Percentiles rank a stretch among this genome's conserved stretches.
phyloP scores from a whole-genome alignment of 2,888 invertebrate species.

The Antheraea assamensis region DNA sequence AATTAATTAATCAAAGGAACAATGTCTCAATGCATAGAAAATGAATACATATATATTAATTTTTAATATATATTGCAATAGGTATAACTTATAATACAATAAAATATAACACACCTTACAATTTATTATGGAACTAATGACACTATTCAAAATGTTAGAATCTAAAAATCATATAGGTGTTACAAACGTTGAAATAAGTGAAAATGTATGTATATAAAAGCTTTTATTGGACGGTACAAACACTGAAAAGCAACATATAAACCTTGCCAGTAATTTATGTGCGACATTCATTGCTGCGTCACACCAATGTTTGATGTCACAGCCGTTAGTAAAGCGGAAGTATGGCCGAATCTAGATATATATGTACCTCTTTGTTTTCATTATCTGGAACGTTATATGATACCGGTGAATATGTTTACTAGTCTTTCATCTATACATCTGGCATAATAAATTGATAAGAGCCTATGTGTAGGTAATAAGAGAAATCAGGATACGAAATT shows the following conservation, averaged over 20 bases:
- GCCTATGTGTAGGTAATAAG: not conserved
- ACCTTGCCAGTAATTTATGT: conserved; percentile 52
- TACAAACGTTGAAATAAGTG: conserved; percentile 21
- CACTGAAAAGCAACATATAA: conserved; percentile 43
- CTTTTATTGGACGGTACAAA: conserved; percentile 43
- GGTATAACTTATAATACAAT: not conserved
- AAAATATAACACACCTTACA: too few relatives aligned
- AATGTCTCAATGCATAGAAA: too few relatives aligned
- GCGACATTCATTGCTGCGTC: conserved; percentile 60
- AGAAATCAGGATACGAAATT: not conserved
- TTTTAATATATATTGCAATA: too few relatives aligned
- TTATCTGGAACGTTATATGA: conserved; percentile 13
- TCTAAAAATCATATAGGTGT: not conserved
- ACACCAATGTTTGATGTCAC: conserved; percentile 48
- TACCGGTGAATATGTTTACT: not conserved
- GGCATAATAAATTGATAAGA: not conserved
- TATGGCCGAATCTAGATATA: conserved; percentile 46
- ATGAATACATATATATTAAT: too few relatives aligned
- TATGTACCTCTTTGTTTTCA: conserved; percentile 33
- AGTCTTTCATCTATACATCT: not conserved
- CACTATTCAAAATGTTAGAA: not conserved
- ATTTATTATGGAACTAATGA: too few relatives aligned
- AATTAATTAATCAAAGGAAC: too few relatives aligned
- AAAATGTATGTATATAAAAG: conserved; percentile 25
- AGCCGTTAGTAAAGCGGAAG: conserved; percentile 40